Base-by-base conservation (phyloP, 1,140 invertebrate species). In the Drosophila nikananu region DNA sequence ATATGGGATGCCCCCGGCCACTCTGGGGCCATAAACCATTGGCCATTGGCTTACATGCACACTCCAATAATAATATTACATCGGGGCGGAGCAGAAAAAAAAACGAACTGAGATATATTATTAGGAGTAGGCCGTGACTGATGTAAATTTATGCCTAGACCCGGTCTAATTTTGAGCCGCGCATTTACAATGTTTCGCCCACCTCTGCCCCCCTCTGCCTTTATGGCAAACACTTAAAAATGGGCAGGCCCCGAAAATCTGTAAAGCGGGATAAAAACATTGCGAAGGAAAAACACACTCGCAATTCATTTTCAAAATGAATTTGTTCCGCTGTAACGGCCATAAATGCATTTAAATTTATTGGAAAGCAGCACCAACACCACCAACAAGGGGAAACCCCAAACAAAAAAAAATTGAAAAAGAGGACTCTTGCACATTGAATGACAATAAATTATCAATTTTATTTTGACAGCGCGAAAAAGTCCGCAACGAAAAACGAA, bases 391-490 rank as follows among this genome's bases (percentile, higher is more conserved):
- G 32, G 72, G 25, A 32, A 30, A n/a, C 39, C 23, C 52, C 46
- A 23, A 62, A 63, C 6, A 55, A 62, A 55, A 54, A 68, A 46
- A 70, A 46, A 60, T 46, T 42, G 68, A 48, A 67, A 75, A 58
- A 64, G 63, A 62, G 63, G 37, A 74, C 68, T 63, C 84, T 87
- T 66, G 58, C 55, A 72, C 86, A 90, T 90, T 90, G 86, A 90
- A 90, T 91, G 86, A 91, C 86, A 91, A 91, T 91, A 91, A 91
- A 91, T 91, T 91, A 91, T 91, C 86, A 91, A 91, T 91, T 90
- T 91, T 91, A 91, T 91, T 91, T 91, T 87, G 86, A 91, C 83
- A 91, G 81, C 89, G 82, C 81, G 79, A 90, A 90, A 90, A 90
- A 90, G 76, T 75, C 75, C 63, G 75, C 71, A 79, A 51, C 68